Evolutionary conservation across 1,140 invertebrate species (phyloP).

Genomic region (Ostrea denselamellosa): DNA sequence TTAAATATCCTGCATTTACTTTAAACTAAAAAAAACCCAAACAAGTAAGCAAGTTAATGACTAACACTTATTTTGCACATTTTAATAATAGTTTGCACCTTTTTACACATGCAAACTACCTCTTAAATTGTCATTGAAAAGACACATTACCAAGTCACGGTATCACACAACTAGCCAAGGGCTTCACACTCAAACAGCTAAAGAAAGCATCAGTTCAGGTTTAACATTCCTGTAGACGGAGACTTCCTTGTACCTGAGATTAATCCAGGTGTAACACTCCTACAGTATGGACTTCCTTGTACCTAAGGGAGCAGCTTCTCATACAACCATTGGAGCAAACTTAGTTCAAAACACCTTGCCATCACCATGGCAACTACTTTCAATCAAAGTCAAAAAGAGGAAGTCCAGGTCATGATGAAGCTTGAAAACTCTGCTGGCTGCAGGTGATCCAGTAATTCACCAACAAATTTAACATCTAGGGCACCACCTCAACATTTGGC

Average conservation of each 20-base stretch:
- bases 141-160: not conserved
- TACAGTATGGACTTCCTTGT: not conserved
- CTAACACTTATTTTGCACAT: not conserved
- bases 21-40: not conserved
- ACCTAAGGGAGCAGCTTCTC: not conserved
- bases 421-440: conserved; percentile 30
- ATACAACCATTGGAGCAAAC: not conserved
- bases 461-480: conserved; percentile 26
- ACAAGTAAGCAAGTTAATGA: not conserved
- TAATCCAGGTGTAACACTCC: not conserved
- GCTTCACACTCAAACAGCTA: not conserved
- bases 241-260: not conserved
- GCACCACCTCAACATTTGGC: conserved; percentile 21
- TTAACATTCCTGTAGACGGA: not conserved
- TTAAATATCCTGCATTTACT: not conserved
- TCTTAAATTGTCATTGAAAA: not conserved
- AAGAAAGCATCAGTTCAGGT: not conserved
- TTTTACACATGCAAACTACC: not conserved
- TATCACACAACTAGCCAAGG: not conserved
- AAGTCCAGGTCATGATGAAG: conserved; percentile 28
- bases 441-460: conserved; percentile 35
- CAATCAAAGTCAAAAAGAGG: conserved; percentile 36
- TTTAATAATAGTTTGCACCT: not conserved
- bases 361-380: conserved; percentile 24
- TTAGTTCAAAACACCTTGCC: not conserved